Percentiles rank a stretch among this genome's conserved stretches.
These are phyloP conservation scores for Neodiprion virginianus DNA, from an alignment of 1,140 invertebrate genomes.

Conservation along the genomic window DNA sequence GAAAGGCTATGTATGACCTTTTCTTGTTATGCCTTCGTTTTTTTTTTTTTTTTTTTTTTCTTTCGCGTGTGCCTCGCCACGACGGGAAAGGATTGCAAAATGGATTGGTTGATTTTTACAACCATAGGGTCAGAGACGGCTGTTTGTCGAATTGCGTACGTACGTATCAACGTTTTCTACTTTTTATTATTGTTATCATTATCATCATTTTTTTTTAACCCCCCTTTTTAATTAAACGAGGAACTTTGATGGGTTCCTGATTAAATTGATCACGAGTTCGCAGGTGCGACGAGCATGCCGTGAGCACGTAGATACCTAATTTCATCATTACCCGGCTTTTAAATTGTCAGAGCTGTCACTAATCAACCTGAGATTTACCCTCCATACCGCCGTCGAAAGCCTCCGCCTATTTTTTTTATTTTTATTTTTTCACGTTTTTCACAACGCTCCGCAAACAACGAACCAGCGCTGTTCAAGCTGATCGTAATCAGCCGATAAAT, in stretches of 20 bases:
- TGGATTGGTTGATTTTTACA: conserved; percentile 45
- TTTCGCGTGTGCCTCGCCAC: conserved; percentile 3
- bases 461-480: too few relatives aligned
- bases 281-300: neutral
- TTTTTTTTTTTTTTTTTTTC: conserved; percentile 23
- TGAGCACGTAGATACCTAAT: neutral
- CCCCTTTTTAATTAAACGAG: neutral
- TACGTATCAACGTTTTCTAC: too few relatives aligned
- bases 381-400: too few relatives aligned
- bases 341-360: too few relatives aligned
- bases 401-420: too few relatives aligned
- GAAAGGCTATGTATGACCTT: conserved; percentile 47
- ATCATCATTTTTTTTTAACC: too few relatives aligned
- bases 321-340: conserved; percentile 1
- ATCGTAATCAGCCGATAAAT: too few relatives aligned
- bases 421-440: too few relatives aligned
- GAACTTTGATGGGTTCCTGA: conserved; percentile 2
- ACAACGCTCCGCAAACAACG: too few relatives aligned
- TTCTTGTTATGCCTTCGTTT: conserved; percentile 25
- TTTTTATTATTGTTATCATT: too few relatives aligned
- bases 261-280: neutral
- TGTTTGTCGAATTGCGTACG: too few relatives aligned
- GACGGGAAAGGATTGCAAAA: conserved; percentile 29
- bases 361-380: too few relatives aligned
- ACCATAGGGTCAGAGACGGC: neutral